Percentiles rank a stretch among this genome's conserved stretches.
phyloP scores from a whole-genome alignment of 2,888 invertebrate genomes.

The Rambutsinella grinnellia region DNA sequence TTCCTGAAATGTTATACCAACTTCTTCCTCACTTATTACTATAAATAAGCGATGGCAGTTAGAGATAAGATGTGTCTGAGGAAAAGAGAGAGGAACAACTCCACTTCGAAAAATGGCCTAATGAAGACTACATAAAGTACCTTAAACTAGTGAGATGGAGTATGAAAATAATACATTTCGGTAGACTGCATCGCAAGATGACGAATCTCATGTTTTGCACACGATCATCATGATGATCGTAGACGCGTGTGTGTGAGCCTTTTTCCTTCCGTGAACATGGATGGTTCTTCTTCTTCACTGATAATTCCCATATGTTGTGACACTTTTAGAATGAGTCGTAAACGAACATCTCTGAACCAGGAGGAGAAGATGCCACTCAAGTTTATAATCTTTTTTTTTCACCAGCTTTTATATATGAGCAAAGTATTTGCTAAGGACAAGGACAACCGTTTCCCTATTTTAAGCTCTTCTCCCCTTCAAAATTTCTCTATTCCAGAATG shows the following conservation, averaged over 20 bases:
- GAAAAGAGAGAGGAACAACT: neutral
- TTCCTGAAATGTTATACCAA: neutral
- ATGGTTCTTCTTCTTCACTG: conserved; percentile 40
- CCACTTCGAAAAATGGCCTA: too few species aligned
- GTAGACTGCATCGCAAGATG: too few species aligned
- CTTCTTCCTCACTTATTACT: neutral
- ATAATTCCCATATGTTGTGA: conserved; percentile 64
- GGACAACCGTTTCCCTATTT: conserved; percentile 16
- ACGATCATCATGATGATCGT: too few species aligned
- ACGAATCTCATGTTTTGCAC: too few species aligned
- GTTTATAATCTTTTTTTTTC: neutral
- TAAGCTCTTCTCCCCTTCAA: conserved; percentile 12
- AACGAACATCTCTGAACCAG: too few species aligned
- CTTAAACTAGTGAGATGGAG: too few species aligned
- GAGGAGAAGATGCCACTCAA: neutral
- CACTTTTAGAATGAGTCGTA: conserved; percentile 46
- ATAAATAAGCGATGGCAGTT: neutral
- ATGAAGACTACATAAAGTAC: too few species aligned
- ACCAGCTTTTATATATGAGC: neutral
- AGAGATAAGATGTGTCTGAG: neutral
- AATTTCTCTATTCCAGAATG: too few species aligned
- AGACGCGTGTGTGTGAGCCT: too few species aligned
- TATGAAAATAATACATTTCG: too few species aligned
- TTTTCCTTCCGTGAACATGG: too few species aligned
- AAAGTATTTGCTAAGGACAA: neutral